These are phyloP conservation scores for Orussus abietinus DNA, from an alignment of 1,140 invertebrate genomes.

Conservation along the genomic window DNA sequence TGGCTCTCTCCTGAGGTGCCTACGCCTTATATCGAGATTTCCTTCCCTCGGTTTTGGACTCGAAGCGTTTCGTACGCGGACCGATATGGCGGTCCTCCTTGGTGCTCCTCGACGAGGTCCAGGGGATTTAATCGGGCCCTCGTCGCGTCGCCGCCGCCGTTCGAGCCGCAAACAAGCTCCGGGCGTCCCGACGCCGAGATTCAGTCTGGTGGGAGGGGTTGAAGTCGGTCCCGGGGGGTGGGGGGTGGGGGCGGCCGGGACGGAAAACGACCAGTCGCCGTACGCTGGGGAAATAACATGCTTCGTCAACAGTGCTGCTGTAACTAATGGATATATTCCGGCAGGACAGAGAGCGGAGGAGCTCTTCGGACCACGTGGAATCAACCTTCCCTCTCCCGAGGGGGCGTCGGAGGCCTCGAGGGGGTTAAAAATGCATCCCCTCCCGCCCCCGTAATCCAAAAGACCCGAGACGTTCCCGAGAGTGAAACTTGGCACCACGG, in stretches of 20 bases:
- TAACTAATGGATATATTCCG: conserved; percentile 54
- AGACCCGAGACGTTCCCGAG: no score
- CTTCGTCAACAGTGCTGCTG: conserved; percentile 53
- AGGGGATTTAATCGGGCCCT: conserved; percentile 21
- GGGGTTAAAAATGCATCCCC: no score
- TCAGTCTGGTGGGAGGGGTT: no score
- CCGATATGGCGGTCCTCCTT: no score
- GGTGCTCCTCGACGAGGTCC: no score
- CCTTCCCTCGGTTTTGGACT: no score
- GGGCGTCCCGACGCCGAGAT: not conserved
- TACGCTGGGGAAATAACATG: conserved; percentile 54
- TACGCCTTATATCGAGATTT: no score
- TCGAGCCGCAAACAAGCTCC: not conserved
- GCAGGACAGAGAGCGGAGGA: conserved; percentile 43
- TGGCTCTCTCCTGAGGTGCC: no score
- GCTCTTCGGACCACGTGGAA: conserved; percentile 28
- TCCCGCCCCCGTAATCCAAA: no score
- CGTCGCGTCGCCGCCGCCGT: conserved; percentile 14
- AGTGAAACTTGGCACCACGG: no score
- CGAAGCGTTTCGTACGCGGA: no score
- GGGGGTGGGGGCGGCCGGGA: conserved; percentile 12
- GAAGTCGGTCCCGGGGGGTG: conserved; percentile 7
- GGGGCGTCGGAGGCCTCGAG: no score
- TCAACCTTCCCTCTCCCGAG: conserved; percentile 19
- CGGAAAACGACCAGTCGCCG: conserved; percentile 32